Conservation (phyloP, 2,888 invertebrate species). For the Agriotes lineatus region DNA sequence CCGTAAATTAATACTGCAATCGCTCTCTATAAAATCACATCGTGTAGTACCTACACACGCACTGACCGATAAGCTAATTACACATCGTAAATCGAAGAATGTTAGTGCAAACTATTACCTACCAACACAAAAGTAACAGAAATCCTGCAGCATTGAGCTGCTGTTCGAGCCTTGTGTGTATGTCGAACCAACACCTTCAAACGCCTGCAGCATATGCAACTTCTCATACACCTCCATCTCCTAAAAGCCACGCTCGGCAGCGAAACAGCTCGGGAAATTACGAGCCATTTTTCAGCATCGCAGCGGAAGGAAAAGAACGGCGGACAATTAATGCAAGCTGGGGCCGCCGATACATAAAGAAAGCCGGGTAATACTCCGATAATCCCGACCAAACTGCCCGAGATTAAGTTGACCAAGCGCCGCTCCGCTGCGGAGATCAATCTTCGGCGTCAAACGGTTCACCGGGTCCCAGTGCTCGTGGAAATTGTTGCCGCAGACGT, state of each 20-base stretch:
- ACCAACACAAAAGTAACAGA: no score
- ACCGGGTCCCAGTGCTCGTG: slow-evolving; percentile 5
- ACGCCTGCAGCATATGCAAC: not conserved
- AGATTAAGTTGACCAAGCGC: slow-evolving; percentile 32
- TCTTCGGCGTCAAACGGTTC: slow-evolving; percentile 24
- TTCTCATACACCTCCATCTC: not conserved
- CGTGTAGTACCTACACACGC: no score
- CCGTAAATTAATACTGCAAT: no score
- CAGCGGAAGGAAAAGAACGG: not conserved
- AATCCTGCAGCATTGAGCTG: no score
- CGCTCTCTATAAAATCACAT: no score
- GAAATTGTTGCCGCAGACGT: slow-evolving; percentile 24
- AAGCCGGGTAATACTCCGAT: slow-evolving; percentile 1
- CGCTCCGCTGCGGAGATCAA: slow-evolving; percentile 17
- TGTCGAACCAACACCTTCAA: not conserved
- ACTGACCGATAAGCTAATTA: no score
- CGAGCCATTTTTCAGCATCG: no score
- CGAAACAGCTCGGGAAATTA: no score
- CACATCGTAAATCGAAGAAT: no score
- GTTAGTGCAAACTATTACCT: no score
- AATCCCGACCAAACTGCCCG: not conserved
- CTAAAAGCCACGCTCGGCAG: no score
- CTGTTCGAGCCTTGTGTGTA: no score
- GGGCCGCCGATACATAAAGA: not conserved
- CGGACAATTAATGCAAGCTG: slow-evolving; percentile 11